Base-by-base conservation (phyloP, 2,888 invertebrate genomes). In the Cephus runcator region DNA sequence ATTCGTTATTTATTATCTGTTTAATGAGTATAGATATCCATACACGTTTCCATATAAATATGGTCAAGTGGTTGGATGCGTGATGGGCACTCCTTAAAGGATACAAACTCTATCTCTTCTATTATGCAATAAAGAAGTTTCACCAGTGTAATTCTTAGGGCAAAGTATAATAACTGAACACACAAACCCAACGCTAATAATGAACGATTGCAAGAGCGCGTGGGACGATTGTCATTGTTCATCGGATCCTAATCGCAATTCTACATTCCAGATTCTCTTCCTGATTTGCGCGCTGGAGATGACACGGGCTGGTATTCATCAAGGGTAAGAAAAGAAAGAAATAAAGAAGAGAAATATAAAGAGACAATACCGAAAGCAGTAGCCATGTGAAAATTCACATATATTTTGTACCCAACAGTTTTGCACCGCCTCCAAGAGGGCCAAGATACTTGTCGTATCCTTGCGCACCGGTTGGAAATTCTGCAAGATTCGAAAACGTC, bases 401-500 rank as follows among this genome's bases (percentile, higher is more conserved):
- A 30, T n/a, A 30, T 35, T 30, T 30, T 35, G 6, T 34, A 11
- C 11, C 12, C 74, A 35, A 35, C 74, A 74, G 74, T 12, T 34
- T 30, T 74, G 35, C n/a, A 12, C 35, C 35, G 12, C 30, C n/a
- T 12, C 34, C 74, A 2, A 23, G 56, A 23, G 56, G 23, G 0
- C 56, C 56, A 23, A 56, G 56, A 23, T 56, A 56, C 23, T 56
- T 23, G 23, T 56, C 56, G 11, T 74, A 35, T 33, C 86, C 87
- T 30, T 88, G 88, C 40, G 69, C 83, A 15, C 82, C 85, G 40
- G 78, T 86, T 9, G 77, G 77, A 34, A 34, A 31, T 71, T 74
- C 82, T 1, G 11, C 69, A 69, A 77, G 78, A 1, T 75, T 74
- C 2, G 80, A 82, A 12, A 79, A 75, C 31, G 79, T 79, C 2